Conservation (phyloP, 2,797 vertebrate genomes). For the Danio albolineatus region DNA sequence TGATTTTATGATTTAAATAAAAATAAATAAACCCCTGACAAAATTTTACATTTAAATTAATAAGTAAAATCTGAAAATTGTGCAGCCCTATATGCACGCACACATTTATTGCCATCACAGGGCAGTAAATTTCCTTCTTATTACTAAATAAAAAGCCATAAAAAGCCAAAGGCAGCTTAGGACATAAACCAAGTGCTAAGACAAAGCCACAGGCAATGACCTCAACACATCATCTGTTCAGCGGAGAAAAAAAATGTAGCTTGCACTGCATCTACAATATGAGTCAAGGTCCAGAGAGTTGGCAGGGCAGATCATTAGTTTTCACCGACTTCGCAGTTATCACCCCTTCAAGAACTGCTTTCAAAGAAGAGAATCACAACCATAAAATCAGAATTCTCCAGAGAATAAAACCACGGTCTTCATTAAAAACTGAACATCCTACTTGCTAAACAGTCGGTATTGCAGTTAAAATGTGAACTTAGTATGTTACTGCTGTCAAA, state of each 20-base stretch:
- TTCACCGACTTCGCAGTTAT: conserved; percentile 1
- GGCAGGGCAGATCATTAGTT: conserved; percentile 31
- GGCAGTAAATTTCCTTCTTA: neutral
- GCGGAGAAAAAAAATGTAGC: neutral
- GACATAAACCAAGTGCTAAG: neutral
- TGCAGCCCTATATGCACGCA: neutral
- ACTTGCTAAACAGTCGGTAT: conserved; percentile 2
- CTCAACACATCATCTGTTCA: conserved; percentile 27
- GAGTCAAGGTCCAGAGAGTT: conserved; percentile 10
- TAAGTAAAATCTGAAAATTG: neutral
- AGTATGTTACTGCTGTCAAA: neutral
- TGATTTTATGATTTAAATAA: no score
- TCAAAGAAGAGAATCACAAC: neutral
- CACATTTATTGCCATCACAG: neutral
- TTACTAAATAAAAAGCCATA: neutral
- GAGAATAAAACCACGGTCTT: neutral
- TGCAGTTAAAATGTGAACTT: neutral
- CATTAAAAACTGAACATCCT: conserved; percentile 1
- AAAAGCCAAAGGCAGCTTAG: conserved; percentile 9
- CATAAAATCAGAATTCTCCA: conserved; percentile 15
- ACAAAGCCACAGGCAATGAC: conserved; percentile 18
- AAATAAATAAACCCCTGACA: no score
- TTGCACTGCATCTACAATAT: neutral
- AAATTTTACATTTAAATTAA: no score
- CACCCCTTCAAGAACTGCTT: neutral